phyloP scores from a whole-genome alignment of 2,113 vertebrate species.

The Plecotus auritus region DNA sequence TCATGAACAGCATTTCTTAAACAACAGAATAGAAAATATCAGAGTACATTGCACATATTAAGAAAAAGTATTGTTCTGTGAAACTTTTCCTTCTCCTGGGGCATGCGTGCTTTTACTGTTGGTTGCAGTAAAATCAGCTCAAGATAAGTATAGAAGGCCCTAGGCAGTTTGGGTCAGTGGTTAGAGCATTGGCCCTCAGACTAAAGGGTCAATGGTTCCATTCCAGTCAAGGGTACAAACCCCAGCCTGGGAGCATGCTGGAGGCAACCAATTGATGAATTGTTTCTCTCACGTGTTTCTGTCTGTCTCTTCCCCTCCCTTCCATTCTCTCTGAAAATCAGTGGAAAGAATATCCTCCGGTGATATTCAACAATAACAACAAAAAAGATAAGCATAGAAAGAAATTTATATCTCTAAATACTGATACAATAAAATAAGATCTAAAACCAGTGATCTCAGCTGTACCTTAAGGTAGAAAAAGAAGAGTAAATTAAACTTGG shows the following conservation, averaged over 20 bases:
- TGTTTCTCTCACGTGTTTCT: no score
- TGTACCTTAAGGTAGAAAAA: neutral
- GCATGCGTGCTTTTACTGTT: neutral
- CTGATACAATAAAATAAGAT: neutral
- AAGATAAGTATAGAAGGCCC: no score
- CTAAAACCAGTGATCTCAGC: neutral
- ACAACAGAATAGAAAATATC: conserved; percentile 6
- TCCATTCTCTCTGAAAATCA: no score
- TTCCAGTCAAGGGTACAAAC: no score
- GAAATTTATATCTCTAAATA: neutral
- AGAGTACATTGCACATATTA: neutral
- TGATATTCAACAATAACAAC: no score
- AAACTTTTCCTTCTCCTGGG: neutral
- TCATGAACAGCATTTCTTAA: neutral
- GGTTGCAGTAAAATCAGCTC: neutral
- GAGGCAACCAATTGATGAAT: no score
- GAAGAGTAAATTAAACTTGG: neutral
- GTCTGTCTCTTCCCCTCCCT: no score
- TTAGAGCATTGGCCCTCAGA: no score
- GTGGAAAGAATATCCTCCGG: no score
- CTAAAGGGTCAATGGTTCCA: no score
- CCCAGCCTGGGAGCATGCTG: no score
- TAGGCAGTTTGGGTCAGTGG: no score
- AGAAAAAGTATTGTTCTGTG: neutral
- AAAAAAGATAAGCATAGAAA: neutral